Evolutionary conservation across 2,888 invertebrate species (phyloP).

Genomic region (Apamea monoglypha): DNA sequence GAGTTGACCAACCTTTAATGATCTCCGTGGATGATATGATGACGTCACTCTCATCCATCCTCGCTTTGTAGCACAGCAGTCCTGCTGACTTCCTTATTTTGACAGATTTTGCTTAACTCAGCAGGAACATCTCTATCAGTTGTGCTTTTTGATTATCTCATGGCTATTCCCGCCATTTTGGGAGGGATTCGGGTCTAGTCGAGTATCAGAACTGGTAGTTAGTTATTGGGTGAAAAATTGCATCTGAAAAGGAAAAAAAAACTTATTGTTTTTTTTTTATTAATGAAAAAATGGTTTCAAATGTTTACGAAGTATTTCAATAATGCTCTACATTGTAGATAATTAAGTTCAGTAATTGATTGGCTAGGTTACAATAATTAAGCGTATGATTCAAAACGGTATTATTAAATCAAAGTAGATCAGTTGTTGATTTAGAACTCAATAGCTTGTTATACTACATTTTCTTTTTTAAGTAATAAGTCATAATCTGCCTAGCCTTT

Average conservation of each 20-base stretch:
- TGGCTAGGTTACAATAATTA: not conserved
- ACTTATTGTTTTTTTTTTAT: not conserved
- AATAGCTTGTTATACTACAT: not conserved
- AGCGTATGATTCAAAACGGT: not conserved
- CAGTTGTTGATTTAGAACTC: not conserved
- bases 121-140: conserved; percentile 46
- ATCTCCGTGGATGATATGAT: conserved; percentile 92
- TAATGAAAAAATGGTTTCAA: not conserved
- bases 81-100: conserved; percentile 84
- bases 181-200: not conserved
- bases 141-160: conserved; percentile 22
- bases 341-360: not conserved
- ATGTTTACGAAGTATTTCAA: not conserved
- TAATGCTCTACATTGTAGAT: not conserved
- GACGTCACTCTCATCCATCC: conserved; percentile 89
- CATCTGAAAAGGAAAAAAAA: conserved; percentile 44
- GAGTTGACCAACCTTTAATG: conserved; percentile 90
- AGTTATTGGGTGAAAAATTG: not conserved
- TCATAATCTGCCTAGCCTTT: no score
- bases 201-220: not conserved
- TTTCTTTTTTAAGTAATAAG: not conserved
- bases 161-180: conserved; percentile 34
- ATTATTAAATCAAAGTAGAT: conserved; percentile 3
- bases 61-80: conserved; percentile 85
- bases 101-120: conserved; percentile 68